Conservation (phyloP, 2,113 vertebrate species). For the Pyrgilauda ruficollis region DNA sequence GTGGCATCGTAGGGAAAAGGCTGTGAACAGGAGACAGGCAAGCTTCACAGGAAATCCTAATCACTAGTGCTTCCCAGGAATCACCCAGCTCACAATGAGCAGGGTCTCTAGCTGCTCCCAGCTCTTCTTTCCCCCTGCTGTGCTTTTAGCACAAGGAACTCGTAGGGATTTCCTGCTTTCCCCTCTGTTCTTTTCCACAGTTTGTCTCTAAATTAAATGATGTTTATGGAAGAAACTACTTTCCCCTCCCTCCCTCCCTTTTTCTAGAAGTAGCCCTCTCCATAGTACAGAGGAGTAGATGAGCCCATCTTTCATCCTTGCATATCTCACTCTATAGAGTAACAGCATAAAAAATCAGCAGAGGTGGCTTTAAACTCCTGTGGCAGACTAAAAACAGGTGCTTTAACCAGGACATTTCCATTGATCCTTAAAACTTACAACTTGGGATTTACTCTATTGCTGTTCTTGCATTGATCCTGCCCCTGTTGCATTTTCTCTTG, state of each 20-base stretch:
- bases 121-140: neutral
- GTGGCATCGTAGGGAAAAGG: constrained; percentile 75
- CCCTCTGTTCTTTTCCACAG: neutral
- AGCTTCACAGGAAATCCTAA: neutral
- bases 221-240: neutral
- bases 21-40: constrained; percentile 40
- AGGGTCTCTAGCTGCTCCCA: neutral
- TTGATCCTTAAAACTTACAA: neutral
- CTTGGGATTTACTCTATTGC: neutral
- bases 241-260: neutral
- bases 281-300: neutral
- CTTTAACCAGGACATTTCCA: neutral
- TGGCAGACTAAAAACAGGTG: neutral
- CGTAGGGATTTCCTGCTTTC: accelerated
- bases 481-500: neutral
- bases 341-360: neutral
- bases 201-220: neutral
- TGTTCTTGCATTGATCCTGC: neutral
- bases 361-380: neutral
- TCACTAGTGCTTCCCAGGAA: neutral
- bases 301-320: neutral
- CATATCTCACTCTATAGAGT: neutral
- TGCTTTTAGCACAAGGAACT: neutral
- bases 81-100: neutral
- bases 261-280: neutral